Evolutionary conservation across 2,113 vertebrate species (phyloP), one percentile per base, ranked within the genome.

Genomic region (Puma concolor): DNA sequence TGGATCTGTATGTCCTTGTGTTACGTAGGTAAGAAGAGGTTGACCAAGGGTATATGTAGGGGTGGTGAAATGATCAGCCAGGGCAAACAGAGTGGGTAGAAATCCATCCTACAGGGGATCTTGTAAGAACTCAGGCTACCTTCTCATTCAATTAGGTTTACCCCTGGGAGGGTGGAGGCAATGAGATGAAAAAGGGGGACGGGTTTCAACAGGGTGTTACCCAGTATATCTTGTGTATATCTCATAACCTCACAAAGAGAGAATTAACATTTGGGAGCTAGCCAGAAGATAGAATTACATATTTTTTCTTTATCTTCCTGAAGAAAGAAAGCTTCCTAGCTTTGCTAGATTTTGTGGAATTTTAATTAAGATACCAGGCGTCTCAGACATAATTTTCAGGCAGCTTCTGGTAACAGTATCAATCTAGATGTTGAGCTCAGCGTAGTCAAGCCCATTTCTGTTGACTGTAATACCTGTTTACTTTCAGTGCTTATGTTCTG

Each of bases 361-460:
- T 95, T 93, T 95, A 92, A 80, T 97, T 89, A 94, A 92, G 38
- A 95, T 87, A 83, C 60, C 19, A 94, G 64, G 50, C 54, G 64
- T 85, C 54, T 27, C 44, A 90, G 38, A 36, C 10, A 64, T 79
- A 92, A 89, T 92, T 97, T 97, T 92, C 64, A 94, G 91, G 83
- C 13, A 85, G 31, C 19, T 90, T 94, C 25, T 92, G 33, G 82
- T 95, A 97, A 87, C 16, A 93, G 5, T 95, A 95, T 57, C 64
- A 93, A 44, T 97, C 19, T 90, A 52, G 87, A 74, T 94, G 48
- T 89, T 96, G 83, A 87, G 29, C 44, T 86, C 64, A 92, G 16
- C 90, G 29, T 96, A 96, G 92, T 84, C 38, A 83, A 96, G 48
- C 4, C 93, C 64, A 69, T 95, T 97, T 94, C 64, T 94, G 66